Conservation (phyloP, 2,888 invertebrate genomes). For the Cataglyphis livida region DNA sequence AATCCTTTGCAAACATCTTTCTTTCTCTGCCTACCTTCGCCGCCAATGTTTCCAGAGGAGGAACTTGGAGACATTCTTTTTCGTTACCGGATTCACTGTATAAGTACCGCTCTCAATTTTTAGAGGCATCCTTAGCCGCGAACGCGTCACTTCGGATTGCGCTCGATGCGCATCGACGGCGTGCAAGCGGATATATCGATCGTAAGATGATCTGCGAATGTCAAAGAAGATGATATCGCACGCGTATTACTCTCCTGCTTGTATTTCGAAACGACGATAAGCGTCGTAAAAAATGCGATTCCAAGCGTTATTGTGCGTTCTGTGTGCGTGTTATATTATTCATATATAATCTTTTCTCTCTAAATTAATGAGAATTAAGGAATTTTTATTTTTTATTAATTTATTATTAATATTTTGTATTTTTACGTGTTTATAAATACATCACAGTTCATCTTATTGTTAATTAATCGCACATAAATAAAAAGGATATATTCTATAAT, state of each 20-base stretch:
- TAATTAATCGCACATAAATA: background rate
- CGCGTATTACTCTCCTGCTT: constrained; percentile 46
- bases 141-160: constrained; percentile 50
- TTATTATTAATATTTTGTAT: constrained; percentile 11
- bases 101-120: constrained; percentile 84
- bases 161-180: constrained; percentile 39
- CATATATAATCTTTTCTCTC: background rate
- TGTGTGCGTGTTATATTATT: background rate
- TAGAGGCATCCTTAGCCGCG: constrained; percentile 79
- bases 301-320: constrained; percentile 3
- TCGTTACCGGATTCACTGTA: constrained; percentile 82
- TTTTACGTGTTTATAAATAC: background rate
- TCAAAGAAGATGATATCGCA: constrained; percentile 52
- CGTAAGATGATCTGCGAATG: constrained; percentile 47
- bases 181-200: constrained; percentile 51
- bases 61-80: constrained; percentile 81
- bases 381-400: constrained; percentile 14
- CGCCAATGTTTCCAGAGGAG: constrained; percentile 84
- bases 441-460: background rate
- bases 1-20: constrained; percentile 22
- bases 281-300: constrained; percentile 17
- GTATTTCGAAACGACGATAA: constrained; percentile 33
- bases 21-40: constrained; percentile 79
- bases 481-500: background rate
- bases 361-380: background rate